A percentile compares a stretch with the other conserved stretches of the same genome.
Evolutionary conservation across 2,113 vertebrate genomes (phyloP).

Genomic region (Sebastes fasciatus): DNA sequence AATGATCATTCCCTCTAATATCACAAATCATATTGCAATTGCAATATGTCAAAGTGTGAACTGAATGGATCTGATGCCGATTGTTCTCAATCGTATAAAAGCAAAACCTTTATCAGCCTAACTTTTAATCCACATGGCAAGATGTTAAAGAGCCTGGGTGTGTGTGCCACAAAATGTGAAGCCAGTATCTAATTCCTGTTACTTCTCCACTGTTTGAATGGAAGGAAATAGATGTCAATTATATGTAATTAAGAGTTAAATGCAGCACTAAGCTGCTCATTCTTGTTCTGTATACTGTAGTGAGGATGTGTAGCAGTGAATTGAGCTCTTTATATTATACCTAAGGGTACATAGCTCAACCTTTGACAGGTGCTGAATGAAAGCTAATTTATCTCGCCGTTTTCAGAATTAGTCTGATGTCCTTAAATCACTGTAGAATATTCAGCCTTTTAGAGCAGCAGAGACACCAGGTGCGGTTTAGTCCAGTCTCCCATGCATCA

Average conservation of each 20-base stretch:
- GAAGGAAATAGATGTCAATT: conserved; percentile 41
- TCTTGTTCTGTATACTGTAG: neutral
- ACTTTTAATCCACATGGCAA: neutral
- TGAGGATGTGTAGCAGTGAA: conserved; percentile 15
- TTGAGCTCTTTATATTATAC: conserved; percentile 28
- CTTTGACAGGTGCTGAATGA: conserved; percentile 33
- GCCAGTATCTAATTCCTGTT: conserved; percentile 19
- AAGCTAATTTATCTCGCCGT: conserved; percentile 14
- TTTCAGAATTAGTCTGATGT: conserved; percentile 8
- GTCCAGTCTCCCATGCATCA: conserved; percentile 42
- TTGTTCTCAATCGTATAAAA: conserved; percentile 30
- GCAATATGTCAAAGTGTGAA: conserved; percentile 2
- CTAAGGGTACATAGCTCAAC: conserved; percentile 14
- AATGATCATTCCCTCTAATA: too few species aligned
- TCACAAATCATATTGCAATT: too few species aligned
- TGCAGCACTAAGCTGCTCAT: conserved; percentile 16
- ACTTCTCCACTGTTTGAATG: conserved; percentile 20
- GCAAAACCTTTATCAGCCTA: neutral
- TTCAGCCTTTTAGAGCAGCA: conserved; percentile 39
- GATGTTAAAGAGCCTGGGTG: neutral
- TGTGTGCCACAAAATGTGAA: neutral
- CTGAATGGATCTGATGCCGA: conserved; percentile 3
- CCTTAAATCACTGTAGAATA: conserved; percentile 12
- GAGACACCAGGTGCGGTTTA: conserved; percentile 50
- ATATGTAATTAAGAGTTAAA: conserved; percentile 37